A percentile compares a stretch with the other conserved stretches of the same genome.
Conservation (phyloP, 2,797 vertebrate genomes). For the Furcifer pardalis region DNA sequence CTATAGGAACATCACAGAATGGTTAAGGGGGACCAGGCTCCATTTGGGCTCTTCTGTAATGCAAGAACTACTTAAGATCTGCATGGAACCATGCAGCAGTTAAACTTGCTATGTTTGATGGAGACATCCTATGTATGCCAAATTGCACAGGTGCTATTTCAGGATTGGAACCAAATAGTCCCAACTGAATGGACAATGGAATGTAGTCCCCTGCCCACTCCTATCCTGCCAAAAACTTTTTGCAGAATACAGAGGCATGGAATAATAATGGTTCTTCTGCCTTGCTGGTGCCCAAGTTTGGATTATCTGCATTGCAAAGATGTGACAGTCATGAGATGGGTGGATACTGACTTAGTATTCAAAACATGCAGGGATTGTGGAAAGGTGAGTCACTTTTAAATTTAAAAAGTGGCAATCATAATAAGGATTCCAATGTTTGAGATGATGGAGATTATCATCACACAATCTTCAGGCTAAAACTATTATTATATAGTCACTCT, state of each 20-base stretch:
- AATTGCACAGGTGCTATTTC: not conserved
- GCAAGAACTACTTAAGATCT: not conserved
- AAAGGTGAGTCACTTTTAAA: not conserved
- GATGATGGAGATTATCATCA: not conserved
- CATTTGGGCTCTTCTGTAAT: not conserved
- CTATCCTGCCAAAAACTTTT: not conserved
- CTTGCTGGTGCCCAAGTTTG: too few relatives aligned
- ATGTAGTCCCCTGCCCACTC: too few relatives aligned
- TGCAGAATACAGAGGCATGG: not conserved
- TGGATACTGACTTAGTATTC: not conserved
- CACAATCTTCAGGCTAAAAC: not conserved
- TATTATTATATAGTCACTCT: not conserved
- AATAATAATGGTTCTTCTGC: not conserved
- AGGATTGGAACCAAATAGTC: not conserved
- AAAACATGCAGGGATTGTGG: not conserved
- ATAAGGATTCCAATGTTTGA: not conserved
- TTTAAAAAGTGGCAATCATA: not conserved
- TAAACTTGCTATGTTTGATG: not conserved
- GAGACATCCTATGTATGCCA: not conserved
- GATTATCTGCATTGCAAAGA: not conserved
- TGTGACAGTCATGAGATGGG: not conserved
- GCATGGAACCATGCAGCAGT: not conserved
- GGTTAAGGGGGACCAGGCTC: not conserved
- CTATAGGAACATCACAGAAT: not conserved
- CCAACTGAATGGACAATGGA: not conserved